These are phyloP conservation scores for Dipodomys stephensi DNA, from an alignment of 2,113 vertebrate species.

Conservation along the genomic window DNA sequence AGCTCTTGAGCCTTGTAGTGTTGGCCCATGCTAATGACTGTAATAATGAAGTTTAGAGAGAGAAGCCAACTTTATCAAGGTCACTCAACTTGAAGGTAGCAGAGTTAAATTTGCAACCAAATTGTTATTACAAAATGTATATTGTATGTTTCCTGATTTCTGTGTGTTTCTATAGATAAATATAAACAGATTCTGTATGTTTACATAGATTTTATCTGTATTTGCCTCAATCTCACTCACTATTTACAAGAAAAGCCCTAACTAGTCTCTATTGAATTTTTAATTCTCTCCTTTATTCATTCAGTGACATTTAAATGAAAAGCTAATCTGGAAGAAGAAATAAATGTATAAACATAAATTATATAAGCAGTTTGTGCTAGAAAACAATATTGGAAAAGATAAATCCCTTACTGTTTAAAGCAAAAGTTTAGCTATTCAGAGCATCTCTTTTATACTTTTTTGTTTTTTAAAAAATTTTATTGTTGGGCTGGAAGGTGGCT, in stretches of 20 bases:
- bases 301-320: background rate
- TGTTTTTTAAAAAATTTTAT: too few relatives aligned
- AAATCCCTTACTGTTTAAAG: background rate
- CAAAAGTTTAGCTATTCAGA: background rate
- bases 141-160: background rate
- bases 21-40: background rate
- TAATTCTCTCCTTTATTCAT: background rate
- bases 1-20: background rate
- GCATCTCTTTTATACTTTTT: background rate
- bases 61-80: background rate
- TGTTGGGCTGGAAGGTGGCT: too few relatives aligned
- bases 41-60: background rate
- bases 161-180: background rate
- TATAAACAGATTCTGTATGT: background rate
- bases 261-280: slow-evolving; percentile 3
- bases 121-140: background rate
- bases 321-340: background rate
- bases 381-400: background rate
- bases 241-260: background rate
- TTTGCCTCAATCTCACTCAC: background rate
- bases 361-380: background rate
- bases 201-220: background rate
- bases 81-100: background rate
- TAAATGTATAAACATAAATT: background rate
- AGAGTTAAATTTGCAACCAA: background rate